Base-by-base conservation (phyloP, 37 sponge, comb jelly and placozoan genomes). In the Eunapius fragilis region DNA sequence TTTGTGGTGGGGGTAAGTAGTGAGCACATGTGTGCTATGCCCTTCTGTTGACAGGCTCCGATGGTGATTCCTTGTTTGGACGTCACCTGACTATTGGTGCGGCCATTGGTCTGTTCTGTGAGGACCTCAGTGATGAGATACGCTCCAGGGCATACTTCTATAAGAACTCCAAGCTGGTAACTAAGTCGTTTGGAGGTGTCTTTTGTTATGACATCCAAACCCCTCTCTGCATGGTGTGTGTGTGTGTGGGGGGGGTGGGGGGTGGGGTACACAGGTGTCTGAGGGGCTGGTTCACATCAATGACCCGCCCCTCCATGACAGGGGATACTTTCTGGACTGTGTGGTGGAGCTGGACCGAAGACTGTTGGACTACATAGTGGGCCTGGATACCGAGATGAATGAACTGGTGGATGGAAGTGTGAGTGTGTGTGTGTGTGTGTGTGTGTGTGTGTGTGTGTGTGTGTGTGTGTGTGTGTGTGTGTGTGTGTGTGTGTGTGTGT, bases 321-420 rank as follows among this genome's bases (percentile, higher is more conserved):
- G 90, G 36, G 85, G 85, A 31, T 84, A 89, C 80, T 89, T 89
- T 31, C 80, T 89, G 28, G 90, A 89, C 70, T 85, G 75, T 41
- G 48, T 19, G 19, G 19, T 92, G 74, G 77, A 88, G 81, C 69
- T 92, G 70, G 92, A 92, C 72, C 74, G 92, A 5, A 72, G 88
- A n/a, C 75, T 92, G 14, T 81, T 92, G 67, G 92, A 92, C 78
- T 92, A 92, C 75, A 92, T 92, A 48, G 92, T 92, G 14, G 92
- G 92, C 24, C 73, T 92, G 81, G 92, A 92, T 84, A 88, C 92
- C 23, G 92, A 92, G 85, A 88, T 92, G 37, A 88, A 88, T 45
- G 92, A 92, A 47, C 85, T 92, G 38, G 92, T 92, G 71, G 92
- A 92, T 81, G 92, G 92, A 76, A 92, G 84, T 31, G 23, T 69